Conservation (phyloP, 2,113 vertebrate genomes). For the Daphoenositta chrysoptera region DNA sequence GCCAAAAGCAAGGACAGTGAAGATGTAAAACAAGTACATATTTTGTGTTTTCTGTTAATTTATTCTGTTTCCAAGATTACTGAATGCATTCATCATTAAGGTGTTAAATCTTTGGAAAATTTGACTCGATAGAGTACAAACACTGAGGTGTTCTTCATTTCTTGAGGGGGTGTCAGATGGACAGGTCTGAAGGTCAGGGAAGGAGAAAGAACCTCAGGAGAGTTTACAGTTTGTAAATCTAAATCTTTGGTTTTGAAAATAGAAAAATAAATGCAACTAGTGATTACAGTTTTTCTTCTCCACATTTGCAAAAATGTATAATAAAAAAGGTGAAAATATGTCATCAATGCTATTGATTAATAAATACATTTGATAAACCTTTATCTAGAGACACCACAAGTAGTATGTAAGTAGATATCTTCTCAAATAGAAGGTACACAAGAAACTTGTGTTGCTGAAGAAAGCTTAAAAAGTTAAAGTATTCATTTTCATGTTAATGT, state of each 20-base stretch:
- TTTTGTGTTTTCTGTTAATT: background rate
- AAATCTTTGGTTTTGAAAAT: background rate
- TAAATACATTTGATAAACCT: background rate
- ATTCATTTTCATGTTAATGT: background rate
- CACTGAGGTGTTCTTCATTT: background rate
- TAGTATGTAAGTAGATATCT: background rate
- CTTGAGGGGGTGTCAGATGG: fast-evolving
- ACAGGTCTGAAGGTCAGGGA: background rate
- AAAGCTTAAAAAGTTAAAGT: background rate
- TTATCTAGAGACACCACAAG: background rate
- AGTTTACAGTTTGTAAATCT: background rate
- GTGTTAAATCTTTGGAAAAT: background rate
- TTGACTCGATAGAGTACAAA: background rate
- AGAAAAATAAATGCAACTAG: background rate
- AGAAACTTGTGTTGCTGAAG: background rate
- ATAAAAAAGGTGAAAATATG: background rate
- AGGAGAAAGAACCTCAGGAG: background rate
- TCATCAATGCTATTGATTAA: background rate
- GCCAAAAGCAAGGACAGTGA: background rate
- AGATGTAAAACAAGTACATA: background rate
- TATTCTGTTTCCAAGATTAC: background rate
- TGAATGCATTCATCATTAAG: background rate
- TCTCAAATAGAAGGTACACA: background rate
- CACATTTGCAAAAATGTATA: background rate
- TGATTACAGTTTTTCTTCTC: background rate